Conservation (phyloP, 2,113 vertebrate species). For the Cyanoderma ruficeps region DNA sequence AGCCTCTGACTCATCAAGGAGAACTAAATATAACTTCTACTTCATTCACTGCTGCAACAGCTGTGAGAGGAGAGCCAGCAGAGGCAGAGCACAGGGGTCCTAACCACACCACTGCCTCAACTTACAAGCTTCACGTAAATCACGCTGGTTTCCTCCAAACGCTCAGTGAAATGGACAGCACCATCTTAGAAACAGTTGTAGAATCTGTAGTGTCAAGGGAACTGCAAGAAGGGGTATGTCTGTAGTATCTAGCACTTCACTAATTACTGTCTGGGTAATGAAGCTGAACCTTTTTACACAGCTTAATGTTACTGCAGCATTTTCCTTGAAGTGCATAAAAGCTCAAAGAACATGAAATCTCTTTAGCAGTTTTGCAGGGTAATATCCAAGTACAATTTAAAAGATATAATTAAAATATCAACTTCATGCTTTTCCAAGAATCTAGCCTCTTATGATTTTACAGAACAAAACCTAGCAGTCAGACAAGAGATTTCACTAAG, state of each 20-base stretch:
- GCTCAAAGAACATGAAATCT: background rate
- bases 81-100: background rate
- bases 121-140: background rate
- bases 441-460: background rate
- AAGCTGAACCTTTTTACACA: background rate
- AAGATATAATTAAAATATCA: slow-evolving; percentile 50
- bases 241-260: background rate
- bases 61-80: background rate
- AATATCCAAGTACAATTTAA: slow-evolving; percentile 12
- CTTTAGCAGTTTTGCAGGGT: background rate
- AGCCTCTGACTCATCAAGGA: background rate
- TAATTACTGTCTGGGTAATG: background rate
- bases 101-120: background rate
- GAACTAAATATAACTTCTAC: background rate
- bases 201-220: background rate
- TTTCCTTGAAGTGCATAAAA: background rate
- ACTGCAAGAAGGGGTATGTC: background rate
- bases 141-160: background rate
- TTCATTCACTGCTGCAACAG: background rate
- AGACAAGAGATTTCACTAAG: background rate
- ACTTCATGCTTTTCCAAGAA: slow-evolving; percentile 15
- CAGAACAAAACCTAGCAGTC: background rate
- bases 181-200: background rate
- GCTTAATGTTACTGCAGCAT: background rate
- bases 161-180: background rate